Percentiles rank a stretch among this genome's conserved stretches.
Conservation (phyloP, 1,140 invertebrate genomes). For the Drosophila elegans region DNA sequence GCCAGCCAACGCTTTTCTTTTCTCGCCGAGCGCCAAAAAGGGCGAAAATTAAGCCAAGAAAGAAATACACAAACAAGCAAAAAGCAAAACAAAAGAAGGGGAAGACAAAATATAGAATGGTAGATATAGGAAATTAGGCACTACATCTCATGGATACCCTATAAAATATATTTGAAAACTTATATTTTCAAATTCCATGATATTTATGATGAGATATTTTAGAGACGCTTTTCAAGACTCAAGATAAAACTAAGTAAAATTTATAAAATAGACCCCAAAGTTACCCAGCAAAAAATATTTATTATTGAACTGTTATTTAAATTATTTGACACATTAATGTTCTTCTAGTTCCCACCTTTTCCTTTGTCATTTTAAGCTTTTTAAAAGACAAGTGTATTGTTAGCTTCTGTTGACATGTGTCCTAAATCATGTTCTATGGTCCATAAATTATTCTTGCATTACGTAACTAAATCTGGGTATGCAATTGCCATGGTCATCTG, state of each 20-base stretch:
- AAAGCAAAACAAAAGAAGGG: conserved; percentile 17
- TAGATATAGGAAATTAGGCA: neutral
- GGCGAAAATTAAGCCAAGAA: conserved; percentile 74
- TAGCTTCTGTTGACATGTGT: conserved; percentile 1
- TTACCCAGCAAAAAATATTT: no score
- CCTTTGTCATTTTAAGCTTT: neutral
- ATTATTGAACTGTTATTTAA: no score
- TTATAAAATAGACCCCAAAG: no score
- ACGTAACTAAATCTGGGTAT: neutral
- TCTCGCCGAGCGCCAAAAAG: conserved; percentile 62
- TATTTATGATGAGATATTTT: no score
- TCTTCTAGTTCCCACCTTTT: no score
- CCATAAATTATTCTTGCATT: conserved; percentile 1
- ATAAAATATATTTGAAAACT: no score
- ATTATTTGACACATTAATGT: no score
- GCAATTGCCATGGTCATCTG: no score
- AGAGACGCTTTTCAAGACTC: no score
- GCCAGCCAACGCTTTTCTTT: conserved; percentile 54
- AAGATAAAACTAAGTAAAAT: no score
- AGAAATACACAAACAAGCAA: conserved; percentile 26
- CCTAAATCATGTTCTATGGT: conserved; percentile 23
- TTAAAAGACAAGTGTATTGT: conserved; percentile 2
- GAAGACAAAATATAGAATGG: conserved; percentile 37
- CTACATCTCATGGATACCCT: conserved; percentile 4
- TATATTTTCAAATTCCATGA: no score